phyloP scores from a whole-genome alignment of 2,797 vertebrate genomes.

The Nannoperca obscura region DNA sequence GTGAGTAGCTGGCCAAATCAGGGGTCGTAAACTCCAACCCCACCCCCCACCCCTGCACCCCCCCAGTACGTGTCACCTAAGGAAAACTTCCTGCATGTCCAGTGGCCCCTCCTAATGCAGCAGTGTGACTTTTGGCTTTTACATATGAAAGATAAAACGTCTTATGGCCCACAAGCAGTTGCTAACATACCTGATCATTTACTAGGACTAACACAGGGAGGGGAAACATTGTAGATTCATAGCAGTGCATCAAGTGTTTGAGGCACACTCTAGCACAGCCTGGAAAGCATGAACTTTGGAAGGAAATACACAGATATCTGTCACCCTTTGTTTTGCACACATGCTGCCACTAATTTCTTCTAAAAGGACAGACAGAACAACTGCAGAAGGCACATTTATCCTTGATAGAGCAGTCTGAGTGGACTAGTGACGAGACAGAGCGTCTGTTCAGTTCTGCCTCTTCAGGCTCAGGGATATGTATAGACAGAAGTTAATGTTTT shows the following conservation, averaged over 20 bases:
- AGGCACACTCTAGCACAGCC: conserved; percentile 27
- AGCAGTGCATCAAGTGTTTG: conserved; percentile 23
- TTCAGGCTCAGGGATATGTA: conserved; percentile 35
- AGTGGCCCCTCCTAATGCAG: conserved; percentile 48
- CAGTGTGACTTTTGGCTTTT: conserved; percentile 50
- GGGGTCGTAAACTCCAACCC: conserved; percentile 65
- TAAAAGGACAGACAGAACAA: conserved; percentile 68
- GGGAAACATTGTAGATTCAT: conserved; percentile 36
- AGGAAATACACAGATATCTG: conserved; percentile 54
- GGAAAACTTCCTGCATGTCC: conserved; percentile 65
- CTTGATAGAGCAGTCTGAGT: conserved; percentile 65
- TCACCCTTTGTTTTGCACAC: conserved; percentile 37
- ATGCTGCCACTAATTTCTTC: conserved; percentile 69
- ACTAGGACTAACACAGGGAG: conserved; percentile 27
- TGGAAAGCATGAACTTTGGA: conserved; percentile 45
- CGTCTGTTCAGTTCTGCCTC: conserved; percentile 27
- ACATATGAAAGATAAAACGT: conserved; percentile 59
- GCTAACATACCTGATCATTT: conserved; percentile 55
- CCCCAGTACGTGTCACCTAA: conserved; percentile 67
- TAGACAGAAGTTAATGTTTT: conserved; percentile 51
- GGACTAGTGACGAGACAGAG: conserved; percentile 44
- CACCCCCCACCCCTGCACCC: background rate
- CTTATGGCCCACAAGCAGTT: conserved; percentile 44
- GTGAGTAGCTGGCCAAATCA: conserved; percentile 78
- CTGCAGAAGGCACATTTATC: conserved; percentile 68